These are phyloP conservation scores for Coenonympha arcania DNA, from an alignment of 2,888 invertebrate genomes.

Conservation along the genomic window DNA sequence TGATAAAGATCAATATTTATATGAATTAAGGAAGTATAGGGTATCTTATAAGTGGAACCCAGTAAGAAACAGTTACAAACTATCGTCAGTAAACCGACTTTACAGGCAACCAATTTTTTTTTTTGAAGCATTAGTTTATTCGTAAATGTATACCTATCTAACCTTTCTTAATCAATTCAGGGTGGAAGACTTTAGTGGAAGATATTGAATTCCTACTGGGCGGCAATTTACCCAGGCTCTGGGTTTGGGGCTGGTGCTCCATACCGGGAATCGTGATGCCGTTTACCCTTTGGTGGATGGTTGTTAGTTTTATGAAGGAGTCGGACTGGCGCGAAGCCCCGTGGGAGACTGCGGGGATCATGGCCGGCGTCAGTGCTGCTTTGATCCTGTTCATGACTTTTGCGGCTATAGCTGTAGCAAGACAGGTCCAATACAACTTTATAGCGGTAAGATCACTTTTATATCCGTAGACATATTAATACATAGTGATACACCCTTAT, in stretches of 20 bases:
- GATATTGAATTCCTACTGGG: constrained; percentile 58
- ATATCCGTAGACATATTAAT: no score
- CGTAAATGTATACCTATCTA: no score
- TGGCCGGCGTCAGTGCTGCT: constrained; percentile 28
- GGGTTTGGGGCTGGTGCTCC: constrained; percentile 53
- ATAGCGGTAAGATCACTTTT: constrained; percentile 31
- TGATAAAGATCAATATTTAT: no score
- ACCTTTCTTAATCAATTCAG: constrained; percentile 31
- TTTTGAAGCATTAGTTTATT: no score
- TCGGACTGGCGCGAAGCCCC: constrained; percentile 38
- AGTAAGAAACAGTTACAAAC: no score
- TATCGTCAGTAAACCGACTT: no score
- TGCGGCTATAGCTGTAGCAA: constrained; percentile 41
- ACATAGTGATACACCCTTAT: no score
- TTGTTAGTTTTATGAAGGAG: constrained; percentile 25
- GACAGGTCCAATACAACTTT: constrained; percentile 56
- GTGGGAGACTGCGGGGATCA: constrained; percentile 36
- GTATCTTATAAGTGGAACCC: no score
- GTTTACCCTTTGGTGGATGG: constrained; percentile 48
- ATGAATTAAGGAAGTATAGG: no score
- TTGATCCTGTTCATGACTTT: constrained; percentile 34
- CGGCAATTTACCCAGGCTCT: constrained; percentile 36
- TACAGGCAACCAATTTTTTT: no score
- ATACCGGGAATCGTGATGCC: constrained; percentile 39
- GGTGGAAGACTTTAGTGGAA: constrained; percentile 50